Percentiles rank a stretch among this genome's conserved stretches.
phyloP scores from a whole-genome alignment of 37 sponge, comb jelly and placozoan species.

The Cliona cf. orientalis region DNA sequence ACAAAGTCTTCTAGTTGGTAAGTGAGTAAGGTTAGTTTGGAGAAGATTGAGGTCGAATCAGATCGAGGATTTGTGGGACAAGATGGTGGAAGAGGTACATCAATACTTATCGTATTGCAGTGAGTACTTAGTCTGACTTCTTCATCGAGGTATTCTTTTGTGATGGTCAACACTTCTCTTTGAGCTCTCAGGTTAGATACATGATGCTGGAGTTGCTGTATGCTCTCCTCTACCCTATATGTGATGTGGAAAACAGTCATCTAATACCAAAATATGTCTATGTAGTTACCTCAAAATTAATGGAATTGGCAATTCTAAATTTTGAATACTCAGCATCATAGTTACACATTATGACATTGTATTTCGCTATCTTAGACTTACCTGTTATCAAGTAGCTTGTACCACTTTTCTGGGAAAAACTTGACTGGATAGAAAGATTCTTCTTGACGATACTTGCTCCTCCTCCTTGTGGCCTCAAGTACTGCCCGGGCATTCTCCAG shows the following conservation, averaged over 20 bases:
- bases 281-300: neutral
- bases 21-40: neutral
- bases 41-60: neutral
- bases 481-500: constrained; percentile 34
- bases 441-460: constrained; percentile 10
- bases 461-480: constrained; percentile 5
- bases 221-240: constrained; percentile 12
- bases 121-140: neutral
- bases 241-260: neutral
- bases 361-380: constrained; percentile 7
- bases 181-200: neutral
- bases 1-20: neutral
- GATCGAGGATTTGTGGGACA: neutral
- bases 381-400: constrained; percentile 1
- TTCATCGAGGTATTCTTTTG: neutral
- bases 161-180: neutral
- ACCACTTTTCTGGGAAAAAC: constrained; percentile 44
- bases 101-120: neutral
- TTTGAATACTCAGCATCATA: neutral
- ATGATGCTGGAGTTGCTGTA: constrained; percentile 9
- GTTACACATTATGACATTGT: neutral
- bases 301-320: neutral
- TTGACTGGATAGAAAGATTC: constrained; percentile 24
- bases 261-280: neutral
- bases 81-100: neutral